Conservation (phyloP, 1,140 invertebrate species). For the Bradynema listronoti region DNA sequence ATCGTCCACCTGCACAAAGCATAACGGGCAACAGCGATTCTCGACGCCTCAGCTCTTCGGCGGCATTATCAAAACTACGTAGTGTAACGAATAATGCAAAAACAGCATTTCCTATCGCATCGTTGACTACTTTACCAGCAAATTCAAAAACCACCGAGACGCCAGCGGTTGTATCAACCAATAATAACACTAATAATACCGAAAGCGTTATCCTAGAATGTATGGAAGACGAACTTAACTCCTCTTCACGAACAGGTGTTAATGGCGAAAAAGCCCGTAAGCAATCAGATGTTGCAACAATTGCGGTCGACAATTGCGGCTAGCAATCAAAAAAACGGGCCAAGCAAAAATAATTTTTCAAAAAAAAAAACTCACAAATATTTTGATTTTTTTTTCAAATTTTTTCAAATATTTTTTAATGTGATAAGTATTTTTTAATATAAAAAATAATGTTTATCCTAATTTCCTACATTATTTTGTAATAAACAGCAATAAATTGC, state of each 20-base stretch:
- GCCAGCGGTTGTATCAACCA: neutral
- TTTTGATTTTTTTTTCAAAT: too few species aligned
- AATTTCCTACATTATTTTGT: too few species aligned
- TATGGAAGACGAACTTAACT: conserved; percentile 43
- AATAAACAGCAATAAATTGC: too few species aligned
- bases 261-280: conserved; percentile 2
- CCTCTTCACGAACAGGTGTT: neutral
- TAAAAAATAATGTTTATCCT: too few species aligned
- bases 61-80: conserved; percentile 42
- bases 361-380: too few species aligned
- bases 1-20: too few species aligned
- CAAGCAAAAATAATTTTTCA: too few species aligned
- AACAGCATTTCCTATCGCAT: neutral
- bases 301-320: too few species aligned
- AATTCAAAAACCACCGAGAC: neutral
- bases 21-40: conserved; percentile 10
- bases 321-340: too few species aligned
- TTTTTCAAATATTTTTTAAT: too few species aligned
- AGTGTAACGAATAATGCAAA: conserved; percentile 15
- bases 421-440: too few species aligned
- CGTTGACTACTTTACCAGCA: neutral
- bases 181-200: conserved; percentile 26
- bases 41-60: conserved; percentile 46
- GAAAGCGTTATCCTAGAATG: conserved; percentile 50
- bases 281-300: too few species aligned